Base-by-base conservation (phyloP, 2,888 invertebrate species). In the Drosophila pseudotakahashii region DNA sequence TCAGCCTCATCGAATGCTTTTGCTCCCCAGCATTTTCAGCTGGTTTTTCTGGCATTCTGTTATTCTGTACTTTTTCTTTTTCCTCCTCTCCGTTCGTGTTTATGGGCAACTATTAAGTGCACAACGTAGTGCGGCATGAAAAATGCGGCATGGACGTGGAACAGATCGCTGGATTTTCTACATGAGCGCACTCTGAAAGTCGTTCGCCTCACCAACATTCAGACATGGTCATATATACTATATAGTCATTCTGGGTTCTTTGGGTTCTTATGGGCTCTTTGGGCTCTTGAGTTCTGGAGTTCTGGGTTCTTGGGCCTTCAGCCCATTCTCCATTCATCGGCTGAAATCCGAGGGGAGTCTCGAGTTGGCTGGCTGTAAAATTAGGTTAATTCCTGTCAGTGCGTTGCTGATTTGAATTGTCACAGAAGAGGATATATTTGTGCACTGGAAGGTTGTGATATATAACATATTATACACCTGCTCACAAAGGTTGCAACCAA, bases 81-180 rank as follows among this genome's bases (percentile, higher is more conserved):
- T 11, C 37, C 32, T 14, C 32, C 45, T 30, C 47, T 47, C 47
- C 14, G 50, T 72, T 45, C 76, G 84, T 77, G 82, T 89, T 85
- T 89, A 85, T 89, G 84, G 83, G 69, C 80, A 88, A 84, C 84
- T 85, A 85, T 85, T 85, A 89, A 89, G 70, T 85, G 84, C 84
- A 89, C 83, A 83, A 84, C 84, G 89, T 86, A 83, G 81, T 75
- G 71, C 71, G 88, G 88, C 88, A 79, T 88, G 86, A 82, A 88
- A 80, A 87, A 88, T 88, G 84, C 74, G 81, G 76, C 77, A 83
- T 89, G 86, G 89, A 89, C 88, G 83, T 88, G 90, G 90, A 89
- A 90, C 91, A 89, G 91, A 90, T 91, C 91, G 90, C 80, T 87
- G 86, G 90, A 90, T 91, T 90, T 91, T 91, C 89, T 83, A 87